Base-by-base conservation (phyloP, 64 coral and sea anemone genomes). In the Exaiptasia diaphana region DNA sequence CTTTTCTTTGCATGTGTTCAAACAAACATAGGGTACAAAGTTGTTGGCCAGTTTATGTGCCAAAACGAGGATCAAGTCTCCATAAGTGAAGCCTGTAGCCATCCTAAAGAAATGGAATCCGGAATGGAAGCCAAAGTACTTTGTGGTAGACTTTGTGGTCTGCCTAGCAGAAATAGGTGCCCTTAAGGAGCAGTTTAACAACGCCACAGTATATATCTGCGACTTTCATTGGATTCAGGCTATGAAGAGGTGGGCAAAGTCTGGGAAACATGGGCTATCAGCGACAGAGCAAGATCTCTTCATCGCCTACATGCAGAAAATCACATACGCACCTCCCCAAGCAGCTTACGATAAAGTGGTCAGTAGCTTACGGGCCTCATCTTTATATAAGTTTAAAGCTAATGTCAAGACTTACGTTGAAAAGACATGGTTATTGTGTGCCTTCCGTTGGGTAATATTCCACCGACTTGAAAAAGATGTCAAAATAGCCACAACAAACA, bases 181-280 rank as follows among this genome's bases (percentile, higher is more conserved):
- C 1, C 34, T 81, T 17, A 40, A 81, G 28, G 48, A 23, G 30
- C 20, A 43, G 29, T 81, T 81, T 80, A 48, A 61, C 9, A 22
- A 25, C 27, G 59, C 64, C 17, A 44, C 30, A 20, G 75, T 80
- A 3, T 88, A 88, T 58, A 78, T 80, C 4, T 88, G 85, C 25
- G 85, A 88, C 13, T 88, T 88, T 46, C 85, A 87, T 68, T 21
- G 74, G 33, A 56, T 87, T 30, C 75, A 80, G 50, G 48, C 26
- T 1, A 41, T 79, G 63, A 50, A 60, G 37, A n/a, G n/a, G 45
- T 80, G 67, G 75, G 62, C 74, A 13, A 88, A 55, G 24, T 41
- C 86, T n/a, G 44, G 53, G 46, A 88, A 88, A 35, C 54, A 79
- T 41, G 17, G 38, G 29, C 49, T 88, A 15, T 57, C 85, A 20